These are phyloP conservation scores for Polietes domitor DNA, from an alignment of 2,888 invertebrate genomes.

Conservation along the genomic window DNA sequence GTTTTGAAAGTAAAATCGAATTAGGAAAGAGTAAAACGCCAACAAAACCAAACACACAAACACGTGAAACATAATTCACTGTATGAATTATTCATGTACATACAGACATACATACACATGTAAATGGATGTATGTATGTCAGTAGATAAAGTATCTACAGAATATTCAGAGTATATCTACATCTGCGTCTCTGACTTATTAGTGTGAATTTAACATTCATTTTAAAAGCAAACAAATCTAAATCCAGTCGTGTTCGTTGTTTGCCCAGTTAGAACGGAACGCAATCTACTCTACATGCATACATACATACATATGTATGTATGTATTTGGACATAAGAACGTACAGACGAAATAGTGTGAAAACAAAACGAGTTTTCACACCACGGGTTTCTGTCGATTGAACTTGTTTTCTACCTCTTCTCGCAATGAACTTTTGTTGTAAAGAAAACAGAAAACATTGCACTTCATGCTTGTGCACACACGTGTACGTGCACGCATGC, in stretches of 20 bases:
- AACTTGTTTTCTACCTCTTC: not conserved
- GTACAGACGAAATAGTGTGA: not conserved
- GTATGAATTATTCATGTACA: constrained; percentile 26
- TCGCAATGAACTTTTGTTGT: not conserved
- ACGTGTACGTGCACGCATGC: too few relatives aligned
- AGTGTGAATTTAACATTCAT: constrained; percentile 9
- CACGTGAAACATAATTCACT: constrained; percentile 24
- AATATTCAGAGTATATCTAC: not conserved
- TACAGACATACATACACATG: not conserved
- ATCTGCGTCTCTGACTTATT: not conserved
- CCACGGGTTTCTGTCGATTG: not conserved
- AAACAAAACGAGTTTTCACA: constrained; percentile 11
- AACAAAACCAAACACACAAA: constrained; percentile 3
- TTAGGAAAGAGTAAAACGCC: constrained; percentile 30
- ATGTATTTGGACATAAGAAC: not conserved
- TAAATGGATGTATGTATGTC: not conserved
- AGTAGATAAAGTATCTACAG: constrained; percentile 4
- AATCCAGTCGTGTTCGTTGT: not conserved
- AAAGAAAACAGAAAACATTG: not conserved
- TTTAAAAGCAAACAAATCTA: not conserved
- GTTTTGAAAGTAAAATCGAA: constrained; percentile 61
- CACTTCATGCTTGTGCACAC: not conserved
- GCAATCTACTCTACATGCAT: not conserved
- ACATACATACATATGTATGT: not conserved
- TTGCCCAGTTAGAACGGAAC: not conserved